Base-by-base conservation (phyloP, 2,888 invertebrate species). In the Myopa testacea region DNA sequence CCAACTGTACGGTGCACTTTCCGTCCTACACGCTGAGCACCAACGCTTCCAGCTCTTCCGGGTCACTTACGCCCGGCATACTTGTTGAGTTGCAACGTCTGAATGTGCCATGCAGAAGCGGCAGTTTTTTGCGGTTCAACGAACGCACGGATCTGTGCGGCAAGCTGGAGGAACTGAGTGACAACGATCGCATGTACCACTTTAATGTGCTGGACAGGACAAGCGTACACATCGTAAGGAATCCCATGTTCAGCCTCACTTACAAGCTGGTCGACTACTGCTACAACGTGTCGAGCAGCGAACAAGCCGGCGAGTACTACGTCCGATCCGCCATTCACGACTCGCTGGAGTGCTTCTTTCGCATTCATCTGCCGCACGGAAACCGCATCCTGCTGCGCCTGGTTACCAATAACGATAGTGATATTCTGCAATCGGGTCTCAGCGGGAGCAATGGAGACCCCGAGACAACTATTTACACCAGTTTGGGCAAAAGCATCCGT, bases 221-320 rank as follows among this genome's bases (percentile, higher is more conserved):
- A 6, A 90, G 90, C 63, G 86, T 93, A 80, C 91, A 91, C 84
- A 88, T 93, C 77, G 92, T 92, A 84, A 93, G 93, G 80, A 91
- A 91, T 86, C 93, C 93, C 78, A 91, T 92, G 88, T 94, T 94
- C 90, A 91, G 92, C 86, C 91, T 93, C 84, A 90, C 90, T 83
- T 94, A 93, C 90, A 92, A 92, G 85, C 89, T 92, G 83, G 94
- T 94, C 78, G 94, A 94, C 88, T 92, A 93, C 86, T 94, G 94
- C 84, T 93, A 94, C 86, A 93, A 94, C 87, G 91, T 94, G 81
- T 92, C 93, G 55, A 91, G 93, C 82, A 91, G 91, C 82, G 90
- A 90, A 75, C 91, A 91, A 81, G 93, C 93, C 90, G 93, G 92
- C 85, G 92, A 93, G 84, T 92, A 93, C 90, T 92, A 92, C 86